phyloP scores from a whole-genome alignment of 1,140 invertebrate species.

The Hyles vespertilio region DNA sequence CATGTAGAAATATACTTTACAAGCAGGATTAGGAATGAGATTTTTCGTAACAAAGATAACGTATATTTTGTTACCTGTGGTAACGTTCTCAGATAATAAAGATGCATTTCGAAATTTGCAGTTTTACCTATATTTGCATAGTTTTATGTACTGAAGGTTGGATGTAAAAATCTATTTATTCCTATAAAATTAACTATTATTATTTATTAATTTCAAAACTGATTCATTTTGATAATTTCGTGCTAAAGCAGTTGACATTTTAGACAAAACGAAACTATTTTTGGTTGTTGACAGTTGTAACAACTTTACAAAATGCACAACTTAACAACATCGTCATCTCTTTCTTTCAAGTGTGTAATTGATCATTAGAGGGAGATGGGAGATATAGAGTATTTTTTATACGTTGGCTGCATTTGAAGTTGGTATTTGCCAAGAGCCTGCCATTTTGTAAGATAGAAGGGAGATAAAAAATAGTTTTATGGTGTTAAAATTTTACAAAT shows the following conservation, averaged over 20 bases:
- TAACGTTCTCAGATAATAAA: too few species aligned
- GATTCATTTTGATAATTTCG: background rate
- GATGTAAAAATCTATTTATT: too few species aligned
- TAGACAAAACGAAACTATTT: conserved; percentile 41
- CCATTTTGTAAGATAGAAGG: conserved; percentile 75
- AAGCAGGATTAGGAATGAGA: too few species aligned
- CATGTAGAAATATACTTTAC: too few species aligned
- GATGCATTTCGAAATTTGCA: too few species aligned
- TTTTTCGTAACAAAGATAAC: too few species aligned
- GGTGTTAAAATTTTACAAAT: conserved; percentile 73
- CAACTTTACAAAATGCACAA: conserved; percentile 35
- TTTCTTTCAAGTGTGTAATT: conserved; percentile 10
- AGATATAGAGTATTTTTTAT: conserved; percentile 30
- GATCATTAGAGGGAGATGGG: conserved; percentile 36
- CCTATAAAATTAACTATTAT: background rate
- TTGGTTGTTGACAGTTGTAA: conserved; percentile 52
- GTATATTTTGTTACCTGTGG: too few species aligned
- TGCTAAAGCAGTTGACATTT: conserved; percentile 2
- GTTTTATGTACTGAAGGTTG: too few species aligned
- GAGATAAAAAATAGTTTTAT: conserved; percentile 77
- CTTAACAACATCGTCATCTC: conserved; percentile 29
- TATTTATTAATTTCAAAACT: conserved; percentile 1
- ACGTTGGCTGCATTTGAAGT: conserved; percentile 56
- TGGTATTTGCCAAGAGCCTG: conserved; percentile 74
- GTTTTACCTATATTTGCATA: too few species aligned